Conservation (phyloP, 2,888 invertebrate species). For the Stenolophus ochropezus region DNA sequence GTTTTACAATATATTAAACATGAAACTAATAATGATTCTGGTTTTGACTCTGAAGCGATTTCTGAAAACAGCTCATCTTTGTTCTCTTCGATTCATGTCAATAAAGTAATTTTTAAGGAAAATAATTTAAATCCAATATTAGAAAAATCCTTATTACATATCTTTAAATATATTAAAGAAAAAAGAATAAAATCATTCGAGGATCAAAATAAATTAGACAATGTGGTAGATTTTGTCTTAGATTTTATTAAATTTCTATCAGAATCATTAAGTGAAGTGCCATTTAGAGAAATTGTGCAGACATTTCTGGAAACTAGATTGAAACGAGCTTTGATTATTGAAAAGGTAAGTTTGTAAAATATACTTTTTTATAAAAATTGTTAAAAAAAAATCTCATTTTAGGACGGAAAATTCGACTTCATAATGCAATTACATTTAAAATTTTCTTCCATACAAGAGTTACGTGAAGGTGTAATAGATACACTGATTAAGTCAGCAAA, state of each 20-base stretch:
- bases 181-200: background rate
- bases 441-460: background rate
- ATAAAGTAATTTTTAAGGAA: background rate
- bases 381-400: background rate
- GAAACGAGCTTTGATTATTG: background rate
- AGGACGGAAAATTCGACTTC: background rate
- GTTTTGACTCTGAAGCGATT: slow-evolving; percentile 42
- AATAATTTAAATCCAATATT: slow-evolving; percentile 25
- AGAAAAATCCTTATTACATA: slow-evolving; percentile 3
- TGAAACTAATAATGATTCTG: slow-evolving; percentile 21
- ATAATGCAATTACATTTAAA: slow-evolving; percentile 2
- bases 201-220: slow-evolving; percentile 7
- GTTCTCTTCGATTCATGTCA: background rate
- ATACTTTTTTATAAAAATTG: background rate
- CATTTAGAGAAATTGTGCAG: slow-evolving; percentile 35
- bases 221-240: slow-evolving; percentile 2
- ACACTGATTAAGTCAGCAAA: background rate
- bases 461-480: background rate
- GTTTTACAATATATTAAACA: slow-evolving; percentile 32
- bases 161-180: slow-evolving; percentile 28
- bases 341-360: slow-evolving; percentile 33
- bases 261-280: slow-evolving; percentile 25
- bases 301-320: background rate
- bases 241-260: slow-evolving; percentile 26
- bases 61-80: background rate